Conservation (phyloP, 2,113 vertebrate species). For the Hippocampus guttulatus region DNA sequence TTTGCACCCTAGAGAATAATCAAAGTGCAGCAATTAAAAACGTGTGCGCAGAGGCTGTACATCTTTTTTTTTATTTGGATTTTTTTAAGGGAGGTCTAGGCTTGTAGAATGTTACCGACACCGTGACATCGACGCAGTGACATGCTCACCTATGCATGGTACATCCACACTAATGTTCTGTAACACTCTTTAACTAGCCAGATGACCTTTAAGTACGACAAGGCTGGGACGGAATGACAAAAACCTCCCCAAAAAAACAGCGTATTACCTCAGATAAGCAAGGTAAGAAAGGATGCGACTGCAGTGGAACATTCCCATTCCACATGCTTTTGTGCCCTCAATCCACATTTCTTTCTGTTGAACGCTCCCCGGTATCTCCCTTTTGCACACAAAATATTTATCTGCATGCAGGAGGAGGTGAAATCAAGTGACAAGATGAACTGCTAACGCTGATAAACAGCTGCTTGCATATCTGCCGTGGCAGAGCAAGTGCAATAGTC, state of each 20-base stretch:
- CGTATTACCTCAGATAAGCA: not conserved
- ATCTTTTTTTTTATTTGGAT: not conserved
- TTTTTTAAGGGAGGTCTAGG: not conserved
- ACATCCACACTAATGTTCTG: constrained; percentile 23
- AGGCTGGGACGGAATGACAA: not conserved
- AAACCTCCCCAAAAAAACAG: not conserved
- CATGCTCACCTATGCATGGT: constrained; percentile 7
- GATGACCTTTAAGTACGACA: constrained; percentile 26
- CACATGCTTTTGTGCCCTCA: constrained; percentile 15
- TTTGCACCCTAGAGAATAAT: constrained; percentile 60
- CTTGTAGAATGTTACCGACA: constrained; percentile 15
- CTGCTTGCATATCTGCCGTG: not conserved
- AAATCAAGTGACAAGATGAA: constrained; percentile 22
- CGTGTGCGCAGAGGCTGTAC: not conserved
- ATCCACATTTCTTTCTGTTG: constrained; percentile 22
- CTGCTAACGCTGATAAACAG: constrained; percentile 11
- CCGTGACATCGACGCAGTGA: constrained; percentile 15
- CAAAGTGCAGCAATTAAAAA: constrained; percentile 3
- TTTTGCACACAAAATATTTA: constrained; percentile 22
- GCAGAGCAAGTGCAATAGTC: not conserved
- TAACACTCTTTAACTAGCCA: constrained; percentile 17
- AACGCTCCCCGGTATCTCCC: not conserved
- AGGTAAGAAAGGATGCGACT: not conserved
- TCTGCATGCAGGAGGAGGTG: constrained; percentile 23
- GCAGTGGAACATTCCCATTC: constrained; percentile 5